Base-by-base conservation (phyloP, 2,113 vertebrate genomes). In the Eurypyga helias region DNA sequence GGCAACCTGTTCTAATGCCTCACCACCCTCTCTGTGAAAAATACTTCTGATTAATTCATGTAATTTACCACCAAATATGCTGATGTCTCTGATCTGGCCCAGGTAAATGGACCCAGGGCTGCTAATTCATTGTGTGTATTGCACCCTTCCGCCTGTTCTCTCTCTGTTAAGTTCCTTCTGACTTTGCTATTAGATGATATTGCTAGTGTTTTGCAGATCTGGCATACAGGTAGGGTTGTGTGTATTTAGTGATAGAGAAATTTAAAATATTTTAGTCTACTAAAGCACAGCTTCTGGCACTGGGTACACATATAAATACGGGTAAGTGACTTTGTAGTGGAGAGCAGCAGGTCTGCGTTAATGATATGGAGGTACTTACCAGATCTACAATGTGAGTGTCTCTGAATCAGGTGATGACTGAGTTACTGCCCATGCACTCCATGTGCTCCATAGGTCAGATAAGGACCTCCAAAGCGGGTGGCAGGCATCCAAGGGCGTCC, bases 381-480 rank as follows among this genome's bases (percentile, higher is more conserved):
- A 57, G 29, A 13, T 31, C 10, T 15, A 2, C 9, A 11, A 46
- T 41, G 8, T 33, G 7, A 52, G 19, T 17, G 28, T 38, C 48
- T 28, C 52, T 69, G 67, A 43, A 41, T 9, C 43, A 60, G 64
- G 38, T 28, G 28, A 6, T 80, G 33, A 7, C 28, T 29, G 58
- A 34, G 6, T 34, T 62, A 46, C 25, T 81, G n/a, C 25, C 24
- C 3, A 1, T 33, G 31, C 31, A 1, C 21, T 65, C 49, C 33
- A 0, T n/a, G 21, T 54, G 61, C 29, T 73, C 51, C 0, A 0
- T 20, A 54, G 69, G 12, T 17, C 16, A 36, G 34, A 21, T 24
- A 38, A 51, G 31, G 23, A 28, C 34, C 25, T 64, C 64, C 38
- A 69, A 2, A 41, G 43, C 57, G 34, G n/a, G n/a, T 24, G 46